Evolutionary conservation across 2,888 invertebrate species (phyloP), one percentile per base, ranked within the genome.

Genomic region (Macrophya annulata): DNA sequence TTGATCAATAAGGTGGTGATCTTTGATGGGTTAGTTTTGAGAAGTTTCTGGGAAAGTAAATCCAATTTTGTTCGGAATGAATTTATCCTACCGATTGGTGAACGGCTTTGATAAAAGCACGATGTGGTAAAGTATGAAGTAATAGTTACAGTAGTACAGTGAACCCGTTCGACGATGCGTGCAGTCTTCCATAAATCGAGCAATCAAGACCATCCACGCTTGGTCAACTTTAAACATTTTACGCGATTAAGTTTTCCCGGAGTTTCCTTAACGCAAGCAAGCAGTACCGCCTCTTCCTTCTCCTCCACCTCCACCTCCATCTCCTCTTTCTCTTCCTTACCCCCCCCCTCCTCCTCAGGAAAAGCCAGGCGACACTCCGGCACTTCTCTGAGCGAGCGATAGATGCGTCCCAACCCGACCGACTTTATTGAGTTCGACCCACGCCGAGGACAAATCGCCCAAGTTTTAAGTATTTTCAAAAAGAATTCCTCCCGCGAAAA

Each of bases 391-490:
- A 55, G 48, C 31, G 72, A 74, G 79, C 84, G 86, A 86, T 85
- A 84, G 85, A 87, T 81, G 72, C 74, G 85, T 86, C 82, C 62
- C 85, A 71, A 62, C 85, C 85, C 68, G 76, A 71, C 84, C 86
- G 85, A 68, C 65, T 88, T 87, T 86, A 88, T 88, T 85, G 90
- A 90, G 86, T 89, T 89, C 86, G 90, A 90, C 87, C 89, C 87
- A 88, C 87, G 62, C 85, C 86, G 85, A 88, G 90, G 90, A 91
- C 90, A 89, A 91, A 91, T 92, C 89, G 90, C 87, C 89, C 85
- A 92, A 92, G 89, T 92, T 92, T 91, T 88, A 90, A 91, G 91
- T 92, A 91, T 91, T 92, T 77, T 90, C 89, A 87, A 91, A 89
- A 90, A 89, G 90, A 90, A 89, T 89, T 87, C 86, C 89, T 90